Conservation (phyloP, 2,888 invertebrate genomes). For the Zele albiditarsus region DNA sequence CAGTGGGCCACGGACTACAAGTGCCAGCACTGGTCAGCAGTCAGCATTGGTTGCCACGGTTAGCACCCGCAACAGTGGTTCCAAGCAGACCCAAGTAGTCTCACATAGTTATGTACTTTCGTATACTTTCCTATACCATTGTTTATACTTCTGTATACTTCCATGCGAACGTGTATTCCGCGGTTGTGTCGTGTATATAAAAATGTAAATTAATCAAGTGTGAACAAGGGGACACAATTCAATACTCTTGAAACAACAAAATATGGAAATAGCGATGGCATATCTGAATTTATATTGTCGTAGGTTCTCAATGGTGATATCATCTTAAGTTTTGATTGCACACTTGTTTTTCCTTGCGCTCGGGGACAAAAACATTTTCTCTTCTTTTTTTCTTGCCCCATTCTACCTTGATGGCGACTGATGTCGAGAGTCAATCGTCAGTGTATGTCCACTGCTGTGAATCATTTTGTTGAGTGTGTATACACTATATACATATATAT, state of each 20-base stretch:
- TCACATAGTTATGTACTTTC: neutral
- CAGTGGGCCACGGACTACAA: neutral
- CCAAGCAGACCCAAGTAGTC: neutral
- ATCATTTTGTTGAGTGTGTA: neutral
- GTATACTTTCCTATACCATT: neutral
- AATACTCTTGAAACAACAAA: neutral
- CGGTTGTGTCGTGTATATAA: neutral
- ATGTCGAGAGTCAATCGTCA: conserved; percentile 17
- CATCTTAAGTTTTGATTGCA: neutral
- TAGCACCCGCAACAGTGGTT: no score
- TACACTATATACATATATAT: conserved; percentile 31
- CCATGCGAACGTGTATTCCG: neutral
- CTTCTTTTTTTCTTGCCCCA: neutral
- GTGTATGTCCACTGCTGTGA: neutral
- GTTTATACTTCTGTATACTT: neutral
- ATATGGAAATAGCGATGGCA: neutral
- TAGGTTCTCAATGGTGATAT: neutral
- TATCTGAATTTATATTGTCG: neutral
- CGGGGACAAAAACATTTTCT: neutral
- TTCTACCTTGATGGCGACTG: neutral
- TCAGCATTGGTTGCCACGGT: neutral
- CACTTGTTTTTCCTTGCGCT: neutral
- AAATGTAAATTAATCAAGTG: neutral
- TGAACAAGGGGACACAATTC: neutral
- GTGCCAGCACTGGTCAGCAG: neutral